Conservation (phyloP, 1,140 invertebrate genomes). For the Drosophila nebulosa region DNA sequence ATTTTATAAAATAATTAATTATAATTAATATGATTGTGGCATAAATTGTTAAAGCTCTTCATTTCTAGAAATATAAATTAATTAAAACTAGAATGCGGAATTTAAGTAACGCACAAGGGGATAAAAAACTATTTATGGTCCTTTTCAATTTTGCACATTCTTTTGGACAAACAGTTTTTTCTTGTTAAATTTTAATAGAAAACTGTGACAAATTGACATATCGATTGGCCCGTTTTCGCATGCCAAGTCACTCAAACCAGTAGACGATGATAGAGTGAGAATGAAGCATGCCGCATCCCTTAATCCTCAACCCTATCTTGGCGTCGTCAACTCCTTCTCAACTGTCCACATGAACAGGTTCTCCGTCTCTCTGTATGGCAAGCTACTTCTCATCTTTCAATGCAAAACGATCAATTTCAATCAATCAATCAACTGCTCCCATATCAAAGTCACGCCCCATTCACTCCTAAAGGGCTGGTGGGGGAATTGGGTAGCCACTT, state of each 20-base stretch:
- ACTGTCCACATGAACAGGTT: background rate
- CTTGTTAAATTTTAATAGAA: constrained; percentile 24
- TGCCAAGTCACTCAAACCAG: constrained; percentile 38
- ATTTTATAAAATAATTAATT: no score
- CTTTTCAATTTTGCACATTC: background rate
- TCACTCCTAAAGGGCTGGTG: background rate
- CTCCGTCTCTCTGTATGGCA: background rate
- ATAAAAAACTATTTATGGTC: background rate
- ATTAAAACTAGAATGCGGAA: background rate
- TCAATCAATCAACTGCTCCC: constrained; percentile 58
- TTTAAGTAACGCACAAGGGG: background rate
- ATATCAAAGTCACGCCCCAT: constrained; percentile 46
- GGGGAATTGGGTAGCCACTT: constrained; percentile 41
- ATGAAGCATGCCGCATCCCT: background rate
- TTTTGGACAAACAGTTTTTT: constrained; percentile 9
- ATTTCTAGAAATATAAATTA: background rate
- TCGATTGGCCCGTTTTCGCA: constrained; percentile 54
- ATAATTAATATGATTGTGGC: no score
- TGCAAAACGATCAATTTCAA: constrained; percentile 67
- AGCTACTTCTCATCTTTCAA: constrained; percentile 11
- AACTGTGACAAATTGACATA: constrained; percentile 64
- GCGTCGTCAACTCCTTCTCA: background rate
- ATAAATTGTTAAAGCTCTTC: no score
- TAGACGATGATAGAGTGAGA: constrained; percentile 2
- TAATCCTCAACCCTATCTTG: background rate